Conservation (phyloP, 1,140 invertebrate species). For the Megalonaias nervosa region DNA sequence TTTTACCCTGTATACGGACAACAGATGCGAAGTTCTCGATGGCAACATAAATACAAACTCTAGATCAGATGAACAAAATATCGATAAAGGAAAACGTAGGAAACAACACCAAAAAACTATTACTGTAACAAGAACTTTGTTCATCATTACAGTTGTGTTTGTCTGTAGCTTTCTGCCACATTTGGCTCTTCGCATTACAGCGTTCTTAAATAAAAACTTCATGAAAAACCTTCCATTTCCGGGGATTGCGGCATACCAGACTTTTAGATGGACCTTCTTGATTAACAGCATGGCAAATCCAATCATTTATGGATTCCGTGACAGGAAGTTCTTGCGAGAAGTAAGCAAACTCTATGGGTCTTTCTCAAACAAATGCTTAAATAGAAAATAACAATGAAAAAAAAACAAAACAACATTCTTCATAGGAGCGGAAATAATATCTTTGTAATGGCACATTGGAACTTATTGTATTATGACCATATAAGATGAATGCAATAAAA, state of each 20-base stretch:
- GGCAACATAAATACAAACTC: neutral
- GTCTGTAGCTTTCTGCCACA: constrained; percentile 19
- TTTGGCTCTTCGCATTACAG: constrained; percentile 14
- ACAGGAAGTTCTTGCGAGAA: constrained; percentile 12
- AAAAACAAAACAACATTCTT: too few species aligned
- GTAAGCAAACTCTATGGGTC: too few species aligned
- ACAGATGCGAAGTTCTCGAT: neutral
- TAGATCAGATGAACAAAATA: neutral
- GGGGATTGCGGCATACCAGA: constrained; percentile 16
- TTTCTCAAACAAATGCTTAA: too few species aligned
- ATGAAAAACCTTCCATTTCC: constrained; percentile 1
- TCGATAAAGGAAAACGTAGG: neutral
- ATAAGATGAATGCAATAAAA: too few species aligned
- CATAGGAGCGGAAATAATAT: too few species aligned
- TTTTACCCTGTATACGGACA: neutral
- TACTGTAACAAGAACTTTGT: constrained; percentile 18
- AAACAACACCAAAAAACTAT: constrained; percentile 1
- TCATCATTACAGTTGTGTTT: constrained; percentile 24
- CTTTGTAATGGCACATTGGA: too few species aligned
- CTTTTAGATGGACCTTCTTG: constrained; percentile 19
- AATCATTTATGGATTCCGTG: constrained; percentile 20
- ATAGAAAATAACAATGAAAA: too few species aligned
- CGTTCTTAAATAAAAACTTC: neutral
- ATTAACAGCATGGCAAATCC: constrained; percentile 27
- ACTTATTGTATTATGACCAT: too few species aligned